Base-by-base conservation (phyloP, 2,888 invertebrate species). In the Leucoma salicis region DNA sequence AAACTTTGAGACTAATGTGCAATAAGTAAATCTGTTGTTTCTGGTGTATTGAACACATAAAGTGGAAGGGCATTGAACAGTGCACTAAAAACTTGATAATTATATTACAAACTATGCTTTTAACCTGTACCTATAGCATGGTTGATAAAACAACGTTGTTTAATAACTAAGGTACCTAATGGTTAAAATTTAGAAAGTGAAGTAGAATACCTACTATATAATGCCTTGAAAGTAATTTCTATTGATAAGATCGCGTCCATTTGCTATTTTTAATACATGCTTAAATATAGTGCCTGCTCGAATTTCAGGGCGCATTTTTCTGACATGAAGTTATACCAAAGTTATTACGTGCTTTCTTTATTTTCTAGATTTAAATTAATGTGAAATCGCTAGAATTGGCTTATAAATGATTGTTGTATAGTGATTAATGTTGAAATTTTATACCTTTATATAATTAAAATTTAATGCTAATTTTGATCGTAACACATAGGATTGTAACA, bases 241-340 rank as follows among this genome's bases (percentile, higher is more conserved):
- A 39, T 33, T 46, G 46, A 40, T 43, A 53, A 53, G 49, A 57
- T 48, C 50, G 62, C 63, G 62, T 62, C 62, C 62, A 62, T 60
- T 62, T 60, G 61, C 43, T 57, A 45, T 47, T 46, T 39, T 33
- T 27, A 40, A 35, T 44, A 46, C 1, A 33, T 55, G 55, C 60
- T 61, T 63, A 32, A 34, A 34, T 42, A 49, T 48, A 47, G 63
- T 57, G 61, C 57, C 63, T 60, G 50, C 28, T 40, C 14, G 32
- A 45, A 45, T 37, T 40, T 24, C 39, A 48, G 7, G 24, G 42
- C 27, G 31, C 32, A 42, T 32, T 6, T 38, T 38, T 36, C n/a
- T 35, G 34, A 35, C 24, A 42, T 33, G 31, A 50, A 52, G 48
- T 44, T 50, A 53, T 56, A 42, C 59, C 59, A 58, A 58, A 61